Evolutionary conservation across 1,140 invertebrate genomes (phyloP).

Genomic region (Dendrolimus punctatus): DNA sequence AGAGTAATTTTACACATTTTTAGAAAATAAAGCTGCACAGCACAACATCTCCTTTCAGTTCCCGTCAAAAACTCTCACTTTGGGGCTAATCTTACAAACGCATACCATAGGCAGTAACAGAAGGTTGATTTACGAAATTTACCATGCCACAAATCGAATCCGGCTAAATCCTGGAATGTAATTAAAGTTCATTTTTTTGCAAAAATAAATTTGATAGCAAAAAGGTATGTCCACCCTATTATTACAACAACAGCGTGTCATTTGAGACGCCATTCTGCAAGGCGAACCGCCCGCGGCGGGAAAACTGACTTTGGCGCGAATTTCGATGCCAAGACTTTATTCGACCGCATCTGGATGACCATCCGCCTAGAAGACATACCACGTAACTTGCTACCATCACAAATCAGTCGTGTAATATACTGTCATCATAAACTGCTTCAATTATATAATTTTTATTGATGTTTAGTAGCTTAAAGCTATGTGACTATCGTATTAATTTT

Average conservation of each 20-base stretch:
- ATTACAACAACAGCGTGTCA: conserved; percentile 44
- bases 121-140: too few relatives aligned
- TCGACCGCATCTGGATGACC: conserved; percentile 34
- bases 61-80: too few relatives aligned
- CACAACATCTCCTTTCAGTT: too few relatives aligned
- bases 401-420: conserved; percentile 25
- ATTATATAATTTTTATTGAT: conserved; percentile 56
- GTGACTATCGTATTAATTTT: conserved; percentile 32
- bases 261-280: conserved; percentile 66
- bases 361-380: conserved; percentile 12
- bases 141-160: too few relatives aligned
- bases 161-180: too few relatives aligned
- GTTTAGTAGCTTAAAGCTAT: conserved; percentile 25
- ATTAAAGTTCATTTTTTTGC: too few relatives aligned
- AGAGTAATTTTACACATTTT: too few relatives aligned
- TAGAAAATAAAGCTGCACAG: too few relatives aligned
- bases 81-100: too few relatives aligned
- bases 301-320: conserved; percentile 69
- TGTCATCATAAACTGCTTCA: conserved; percentile 57
- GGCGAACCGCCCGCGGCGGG: conserved; percentile 60
- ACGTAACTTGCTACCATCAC: conserved; percentile 12
- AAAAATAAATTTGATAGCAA: conserved; percentile 1
- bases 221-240: conserved; percentile 43
- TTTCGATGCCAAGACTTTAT: conserved; percentile 53
- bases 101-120: too few relatives aligned